Evolutionary conservation across 2,113 vertebrate species (phyloP).

Genomic region (Seriola aureovittata): DNA sequence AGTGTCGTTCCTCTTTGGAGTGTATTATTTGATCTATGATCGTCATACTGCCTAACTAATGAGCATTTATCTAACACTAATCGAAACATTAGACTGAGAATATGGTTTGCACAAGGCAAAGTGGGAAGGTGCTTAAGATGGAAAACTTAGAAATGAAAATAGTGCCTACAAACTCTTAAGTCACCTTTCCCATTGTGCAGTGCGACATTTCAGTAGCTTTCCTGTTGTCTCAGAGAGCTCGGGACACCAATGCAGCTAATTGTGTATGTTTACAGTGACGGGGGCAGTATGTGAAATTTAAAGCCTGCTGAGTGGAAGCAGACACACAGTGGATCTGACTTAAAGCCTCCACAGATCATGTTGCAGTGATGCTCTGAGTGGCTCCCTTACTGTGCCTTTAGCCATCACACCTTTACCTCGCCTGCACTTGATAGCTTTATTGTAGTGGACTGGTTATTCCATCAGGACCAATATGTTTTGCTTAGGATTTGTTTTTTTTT

Average conservation of each 20-base stretch:
- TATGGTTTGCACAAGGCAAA: background rate
- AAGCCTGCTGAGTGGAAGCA: conserved; percentile 25
- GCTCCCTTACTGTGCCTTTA: conserved; percentile 15
- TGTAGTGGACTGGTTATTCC: conserved; percentile 5
- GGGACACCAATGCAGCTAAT: background rate
- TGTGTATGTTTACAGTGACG: conserved; percentile 21
- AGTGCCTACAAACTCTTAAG: background rate
- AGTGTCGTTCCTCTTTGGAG: background rate
- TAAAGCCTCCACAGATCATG: conserved; percentile 31
- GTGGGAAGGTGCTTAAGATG: background rate
- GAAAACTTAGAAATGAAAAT: background rate
- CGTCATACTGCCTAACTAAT: background rate
- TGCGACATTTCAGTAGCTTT: conserved; percentile 10
- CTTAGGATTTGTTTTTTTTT: background rate
- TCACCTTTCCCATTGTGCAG: conserved; percentile 21
- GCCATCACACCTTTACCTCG: conserved; percentile 10
- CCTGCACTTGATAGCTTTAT: background rate
- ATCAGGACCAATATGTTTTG: conserved; percentile 12
- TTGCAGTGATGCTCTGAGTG: conserved; percentile 21
- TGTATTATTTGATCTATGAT: background rate
- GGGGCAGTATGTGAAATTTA: conserved; percentile 6
- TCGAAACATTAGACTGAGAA: background rate
- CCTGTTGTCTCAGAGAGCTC: background rate
- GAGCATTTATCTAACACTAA: background rate
- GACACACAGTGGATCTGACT: conserved; percentile 3